Evolutionary conservation across 2,888 invertebrate genomes (phyloP), one percentile per base, ranked within the genome.

Genomic region (Sinhomidia bicolor): DNA sequence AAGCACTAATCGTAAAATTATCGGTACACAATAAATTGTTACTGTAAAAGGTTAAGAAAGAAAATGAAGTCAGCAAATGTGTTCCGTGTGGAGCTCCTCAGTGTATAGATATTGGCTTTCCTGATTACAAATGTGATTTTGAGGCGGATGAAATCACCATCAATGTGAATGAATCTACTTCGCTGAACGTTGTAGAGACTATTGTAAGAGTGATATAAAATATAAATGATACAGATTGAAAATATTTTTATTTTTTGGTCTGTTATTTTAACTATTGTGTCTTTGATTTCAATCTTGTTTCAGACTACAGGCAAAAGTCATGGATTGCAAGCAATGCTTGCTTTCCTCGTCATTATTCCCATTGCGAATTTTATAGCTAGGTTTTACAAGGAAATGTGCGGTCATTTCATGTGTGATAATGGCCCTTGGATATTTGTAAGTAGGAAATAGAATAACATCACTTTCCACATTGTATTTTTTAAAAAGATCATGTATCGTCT

Each of bases 351-450:
- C n/a, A 20, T 85, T 6, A 14, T 85, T 2, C 85, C 85, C 0
- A n/a, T 85, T 14, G 62, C 85, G 51, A 85, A 85, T 60, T 68
- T 85, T n/a, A n/a, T 79, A 4, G 78, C 17, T 0, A 26, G 86
- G 12, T 80, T 57, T 14, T 86, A 68, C 41, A 86, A 86, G 23
- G 86, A 86, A 47, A 51, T 79, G 2, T 44, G 68, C 20, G 41
- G n/a, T 2, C 14, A 65, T 4, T 85, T 32, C 23, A 17, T 85
- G 51, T 85, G 78, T 54, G 85, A 78, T 2, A 85, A 79, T 68
- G 85, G 85, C 6, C 79, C 85, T 20, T 85, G 85, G 85, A 20
- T 84, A 29, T 78, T 78, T 41, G 78, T 83, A 68, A n/a, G n/a
- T 57, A n/a, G 14, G 10, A 32, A 68, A 36, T 79, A 6, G 17